phyloP scores from a whole-genome alignment of 2,113 vertebrate species.

The Bufo gargarizans region DNA sequence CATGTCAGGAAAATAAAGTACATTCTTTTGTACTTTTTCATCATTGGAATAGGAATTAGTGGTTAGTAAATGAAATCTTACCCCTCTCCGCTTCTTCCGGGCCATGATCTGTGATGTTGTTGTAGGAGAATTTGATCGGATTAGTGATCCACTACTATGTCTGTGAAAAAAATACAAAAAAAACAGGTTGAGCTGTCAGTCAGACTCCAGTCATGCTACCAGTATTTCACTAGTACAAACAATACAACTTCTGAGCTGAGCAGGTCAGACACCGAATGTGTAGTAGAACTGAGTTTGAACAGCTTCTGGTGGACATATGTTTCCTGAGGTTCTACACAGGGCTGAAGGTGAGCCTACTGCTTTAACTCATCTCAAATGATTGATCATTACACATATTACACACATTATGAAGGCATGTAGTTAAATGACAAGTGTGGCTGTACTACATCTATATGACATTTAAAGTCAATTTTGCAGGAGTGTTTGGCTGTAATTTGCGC shows the following conservation, averaged over 20 bases:
- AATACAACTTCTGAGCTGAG: not conserved
- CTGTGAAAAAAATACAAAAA: slow-evolving; percentile 67
- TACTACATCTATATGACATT: not conserved
- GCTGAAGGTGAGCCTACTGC: not conserved
- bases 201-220: not conserved
- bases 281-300: not conserved
- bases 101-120: slow-evolving; percentile 91
- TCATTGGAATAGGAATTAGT: not conserved
- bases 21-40: not conserved
- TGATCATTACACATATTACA: not conserved
- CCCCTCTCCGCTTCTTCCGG: slow-evolving; percentile 90
- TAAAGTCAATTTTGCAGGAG: too few species aligned
- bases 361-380: not conserved
- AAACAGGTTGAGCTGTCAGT: not conserved
- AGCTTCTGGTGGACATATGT: not conserved
- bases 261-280: not conserved
- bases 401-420: not conserved
- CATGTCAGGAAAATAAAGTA: not conserved
- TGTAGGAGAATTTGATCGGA: slow-evolving; percentile 85
- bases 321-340: not conserved
- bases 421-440: not conserved
- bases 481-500: too few species aligned
- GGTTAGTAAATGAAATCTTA: slow-evolving; percentile 60
- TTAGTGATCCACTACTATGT: slow-evolving; percentile 77
- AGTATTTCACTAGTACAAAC: not conserved